Percentiles rank a stretch among this genome's conserved stretches.
Conservation (phyloP, 2,113 vertebrate species). For the Erythrocercus mccallii region DNA sequence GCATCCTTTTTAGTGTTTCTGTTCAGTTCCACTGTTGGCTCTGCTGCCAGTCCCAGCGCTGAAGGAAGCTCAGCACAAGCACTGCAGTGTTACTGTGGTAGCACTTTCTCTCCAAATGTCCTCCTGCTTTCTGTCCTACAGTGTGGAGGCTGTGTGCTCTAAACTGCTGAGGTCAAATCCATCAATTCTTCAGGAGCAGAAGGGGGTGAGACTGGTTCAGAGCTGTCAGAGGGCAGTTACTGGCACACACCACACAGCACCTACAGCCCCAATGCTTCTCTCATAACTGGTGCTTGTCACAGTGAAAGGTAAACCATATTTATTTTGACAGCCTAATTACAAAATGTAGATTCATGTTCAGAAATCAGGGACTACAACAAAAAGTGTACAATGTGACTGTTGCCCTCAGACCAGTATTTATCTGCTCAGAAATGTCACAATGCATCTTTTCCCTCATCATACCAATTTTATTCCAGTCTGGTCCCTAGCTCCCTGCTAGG, state of each 20-base stretch:
- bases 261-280: accelerated
- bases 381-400: background rate
- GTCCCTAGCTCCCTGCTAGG: background rate
- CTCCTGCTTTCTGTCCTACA: background rate
- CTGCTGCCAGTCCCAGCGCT: background rate
- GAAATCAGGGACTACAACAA: background rate
- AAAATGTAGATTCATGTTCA: background rate
- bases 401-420: background rate
- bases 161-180: background rate
- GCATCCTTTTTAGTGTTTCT: background rate
- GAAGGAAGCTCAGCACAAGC: background rate
- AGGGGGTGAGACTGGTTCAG: background rate
- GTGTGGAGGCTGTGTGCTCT: background rate
- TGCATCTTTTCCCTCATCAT: background rate
- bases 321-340: background rate
- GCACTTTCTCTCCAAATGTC: background rate
- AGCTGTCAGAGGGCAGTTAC: background rate
- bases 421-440: background rate
- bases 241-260: background rate
- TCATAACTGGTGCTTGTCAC: background rate
- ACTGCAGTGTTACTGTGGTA: background rate
- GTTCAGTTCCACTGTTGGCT: background rate
- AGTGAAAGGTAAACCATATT: background rate
- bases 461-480: background rate
- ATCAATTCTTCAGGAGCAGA: background rate